Evolutionary conservation across 2,113 vertebrate species (phyloP).

Genomic region (Otocyon megalotis): DNA sequence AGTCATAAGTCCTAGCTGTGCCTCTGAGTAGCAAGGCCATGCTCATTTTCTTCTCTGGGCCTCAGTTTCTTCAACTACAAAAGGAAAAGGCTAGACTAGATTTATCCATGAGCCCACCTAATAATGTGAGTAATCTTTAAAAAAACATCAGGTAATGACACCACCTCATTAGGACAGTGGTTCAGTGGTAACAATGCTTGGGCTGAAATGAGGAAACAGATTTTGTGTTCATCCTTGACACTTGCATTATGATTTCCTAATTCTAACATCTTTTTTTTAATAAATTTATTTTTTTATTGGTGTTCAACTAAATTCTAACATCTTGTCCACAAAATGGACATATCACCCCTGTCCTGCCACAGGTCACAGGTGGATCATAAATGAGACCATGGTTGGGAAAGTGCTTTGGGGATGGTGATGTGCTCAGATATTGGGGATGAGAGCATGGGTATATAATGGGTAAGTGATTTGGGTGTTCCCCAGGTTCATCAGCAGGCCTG

Average conservation of each 20-base stretch:
- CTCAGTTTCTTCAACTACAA: neutral
- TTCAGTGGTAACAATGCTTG: neutral
- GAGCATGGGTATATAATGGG: neutral
- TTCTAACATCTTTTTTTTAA: neutral
- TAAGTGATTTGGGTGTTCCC: neutral
- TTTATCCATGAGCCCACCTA: neutral
- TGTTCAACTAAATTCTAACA: too few relatives aligned
- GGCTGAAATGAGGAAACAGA: neutral
- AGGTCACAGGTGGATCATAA: neutral
- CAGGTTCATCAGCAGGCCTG: neutral
- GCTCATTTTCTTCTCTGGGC: neutral
- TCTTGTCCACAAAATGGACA: neutral
- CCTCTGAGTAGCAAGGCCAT: neutral
- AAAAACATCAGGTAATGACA: neutral
- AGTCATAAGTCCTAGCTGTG: neutral
- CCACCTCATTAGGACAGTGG: neutral
- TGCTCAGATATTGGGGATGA: too few relatives aligned
- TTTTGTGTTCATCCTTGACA: neutral
- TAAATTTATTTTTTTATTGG: too few relatives aligned
- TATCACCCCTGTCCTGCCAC: neutral
- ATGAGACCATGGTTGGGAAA: neutral
- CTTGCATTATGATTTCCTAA: neutral
- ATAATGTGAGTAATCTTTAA: neutral
- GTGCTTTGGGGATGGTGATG: neutral
- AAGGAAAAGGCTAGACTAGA: neutral